A percentile compares a stretch with the other conserved stretches of the same genome.
These are phyloP conservation scores for Erinaceus europaeus DNA, from an alignment of 2,113 vertebrate genomes.

Conservation along the genomic window DNA sequence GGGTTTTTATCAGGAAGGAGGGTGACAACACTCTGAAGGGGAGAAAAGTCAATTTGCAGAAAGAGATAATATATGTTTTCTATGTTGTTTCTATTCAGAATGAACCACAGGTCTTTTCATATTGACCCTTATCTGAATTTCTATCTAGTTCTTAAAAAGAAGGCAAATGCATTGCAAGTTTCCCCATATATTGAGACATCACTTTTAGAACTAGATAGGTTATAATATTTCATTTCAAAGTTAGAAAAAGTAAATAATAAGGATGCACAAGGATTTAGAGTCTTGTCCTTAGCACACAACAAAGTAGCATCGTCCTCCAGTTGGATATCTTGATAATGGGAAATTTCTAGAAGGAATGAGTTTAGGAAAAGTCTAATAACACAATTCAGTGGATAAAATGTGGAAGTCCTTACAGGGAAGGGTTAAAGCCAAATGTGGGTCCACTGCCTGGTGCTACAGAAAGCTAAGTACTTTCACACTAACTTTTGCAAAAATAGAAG, in stretches of 20 bases:
- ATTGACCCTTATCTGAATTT: background rate
- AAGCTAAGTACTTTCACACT: too few relatives aligned
- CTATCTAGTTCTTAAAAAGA: background rate
- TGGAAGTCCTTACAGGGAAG: background rate
- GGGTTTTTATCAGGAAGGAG: background rate
- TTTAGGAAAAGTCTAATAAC: background rate
- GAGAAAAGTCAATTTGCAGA: background rate
- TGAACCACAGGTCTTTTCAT: background rate
- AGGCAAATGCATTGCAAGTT: background rate
- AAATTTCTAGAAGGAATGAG: background rate
- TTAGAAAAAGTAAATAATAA: slow-evolving; percentile 14
- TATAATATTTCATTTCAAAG: background rate
- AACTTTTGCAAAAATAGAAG: too few relatives aligned
- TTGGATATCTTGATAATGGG: background rate
- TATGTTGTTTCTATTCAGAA: background rate
- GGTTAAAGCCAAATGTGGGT: too few relatives aligned
- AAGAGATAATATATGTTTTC: background rate
- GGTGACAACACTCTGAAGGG: background rate
- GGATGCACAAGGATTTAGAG: background rate
- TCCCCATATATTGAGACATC: background rate
- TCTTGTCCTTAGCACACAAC: background rate
- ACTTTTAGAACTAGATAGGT: background rate
- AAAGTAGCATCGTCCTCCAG: background rate
- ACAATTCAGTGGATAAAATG: background rate
- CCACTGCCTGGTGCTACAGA: too few relatives aligned